phyloP scores from a whole-genome alignment of 2,113 vertebrate species.

The Rissa tridactyla region DNA sequence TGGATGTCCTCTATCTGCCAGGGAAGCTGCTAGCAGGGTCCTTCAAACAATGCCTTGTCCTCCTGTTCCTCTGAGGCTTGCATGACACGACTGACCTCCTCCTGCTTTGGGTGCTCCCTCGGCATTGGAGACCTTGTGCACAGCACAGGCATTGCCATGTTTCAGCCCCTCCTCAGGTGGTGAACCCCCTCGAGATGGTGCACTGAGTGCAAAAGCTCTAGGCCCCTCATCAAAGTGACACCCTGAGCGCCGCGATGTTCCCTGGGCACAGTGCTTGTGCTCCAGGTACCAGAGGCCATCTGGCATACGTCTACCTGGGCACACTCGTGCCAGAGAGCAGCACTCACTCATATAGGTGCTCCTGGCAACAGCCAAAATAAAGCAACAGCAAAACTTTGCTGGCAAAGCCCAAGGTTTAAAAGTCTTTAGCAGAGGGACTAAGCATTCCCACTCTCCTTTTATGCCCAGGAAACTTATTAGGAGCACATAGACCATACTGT shows the following conservation, averaged over 20 bases:
- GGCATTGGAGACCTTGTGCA: not conserved
- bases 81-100: not conserved
- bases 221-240: not conserved
- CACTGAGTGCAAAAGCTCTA: not conserved
- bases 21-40: not conserved
- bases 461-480: not conserved
- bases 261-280: not conserved
- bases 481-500: not conserved
- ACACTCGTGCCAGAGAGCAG: accelerated
- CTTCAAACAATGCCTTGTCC: not conserved
- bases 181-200: not conserved
- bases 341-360: accelerated
- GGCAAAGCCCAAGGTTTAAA: not conserved
- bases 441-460: not conserved
- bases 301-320: not conserved
- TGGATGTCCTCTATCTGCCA: not conserved
- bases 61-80: not conserved
- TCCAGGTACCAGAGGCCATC: not conserved
- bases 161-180: not conserved
- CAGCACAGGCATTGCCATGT: not conserved
- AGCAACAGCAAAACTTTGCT: not conserved
- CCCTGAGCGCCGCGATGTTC: not conserved
- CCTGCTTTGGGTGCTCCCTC: not conserved
- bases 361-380: not conserved
- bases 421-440: not conserved